Evolutionary conservation across 2,113 vertebrate species (phyloP).

Genomic region (Muscicapa adusta): DNA sequence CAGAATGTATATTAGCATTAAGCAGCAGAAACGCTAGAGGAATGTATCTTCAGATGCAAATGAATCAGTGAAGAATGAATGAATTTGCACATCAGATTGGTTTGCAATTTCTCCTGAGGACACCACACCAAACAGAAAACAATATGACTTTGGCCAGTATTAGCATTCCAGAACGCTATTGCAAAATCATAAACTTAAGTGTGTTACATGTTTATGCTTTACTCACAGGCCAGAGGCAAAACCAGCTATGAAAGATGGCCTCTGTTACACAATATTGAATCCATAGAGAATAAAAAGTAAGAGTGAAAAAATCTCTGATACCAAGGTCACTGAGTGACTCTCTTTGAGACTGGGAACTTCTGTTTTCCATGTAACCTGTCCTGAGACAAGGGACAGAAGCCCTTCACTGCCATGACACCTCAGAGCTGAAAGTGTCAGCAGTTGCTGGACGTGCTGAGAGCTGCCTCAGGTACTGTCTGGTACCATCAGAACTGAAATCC

Average conservation of each 20-base stretch:
- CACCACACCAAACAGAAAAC: neutral
- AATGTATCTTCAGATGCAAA: constrained; percentile 1
- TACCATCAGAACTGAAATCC: neutral
- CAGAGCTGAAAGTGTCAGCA: neutral
- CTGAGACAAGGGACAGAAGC: neutral
- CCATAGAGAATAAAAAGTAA: neutral
- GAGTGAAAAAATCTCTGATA: neutral
- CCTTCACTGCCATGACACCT: neutral
- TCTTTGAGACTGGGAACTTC: neutral
- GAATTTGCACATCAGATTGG: neutral
- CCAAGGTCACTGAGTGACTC: neutral
- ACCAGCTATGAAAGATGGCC: neutral
- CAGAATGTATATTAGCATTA: neutral
- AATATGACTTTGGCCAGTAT: neutral
- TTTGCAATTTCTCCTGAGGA: constrained; percentile 10
- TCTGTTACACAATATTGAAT: neutral
- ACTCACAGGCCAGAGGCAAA: neutral
- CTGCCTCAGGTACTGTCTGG: neutral
- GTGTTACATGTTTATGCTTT: neutral
- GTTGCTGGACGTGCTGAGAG: neutral
- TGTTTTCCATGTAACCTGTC: neutral
- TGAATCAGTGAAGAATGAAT: neutral
- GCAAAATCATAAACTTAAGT: neutral
- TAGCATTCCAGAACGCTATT: neutral
- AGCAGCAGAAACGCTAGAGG: neutral